Conservation (phyloP, 1,140 invertebrate genomes). For the Daktulosphaira vitifoliae region DNA sequence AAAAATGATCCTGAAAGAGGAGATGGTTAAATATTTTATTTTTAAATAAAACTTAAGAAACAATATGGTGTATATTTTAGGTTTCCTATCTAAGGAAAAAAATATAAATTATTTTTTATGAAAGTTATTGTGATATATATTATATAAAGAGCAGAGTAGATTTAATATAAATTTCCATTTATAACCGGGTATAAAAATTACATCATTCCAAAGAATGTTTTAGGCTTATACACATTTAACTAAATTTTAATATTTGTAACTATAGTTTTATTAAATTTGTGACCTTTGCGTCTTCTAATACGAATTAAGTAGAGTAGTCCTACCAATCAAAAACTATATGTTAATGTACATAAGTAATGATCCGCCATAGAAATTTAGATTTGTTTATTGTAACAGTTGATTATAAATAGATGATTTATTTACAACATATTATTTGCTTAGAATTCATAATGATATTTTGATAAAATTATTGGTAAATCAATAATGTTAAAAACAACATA, state of each 20-base stretch:
- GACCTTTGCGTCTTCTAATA: slow-evolving; percentile 31
- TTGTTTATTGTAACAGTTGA: too few relatives aligned
- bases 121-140: slow-evolving; percentile 25
- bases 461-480: too few relatives aligned
- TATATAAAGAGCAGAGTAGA: slow-evolving; percentile 13
- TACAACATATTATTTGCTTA: too few relatives aligned
- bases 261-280: slow-evolving; percentile 22
- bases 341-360: too few relatives aligned
- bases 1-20: slow-evolving; percentile 25
- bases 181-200: slow-evolving; percentile 13
- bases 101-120: slow-evolving; percentile 30
- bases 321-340: slow-evolving; percentile 22
- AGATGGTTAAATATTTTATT: slow-evolving; percentile 11
- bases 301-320: slow-evolving; percentile 32
- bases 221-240: slow-evolving; percentile 22
- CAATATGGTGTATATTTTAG: slow-evolving; percentile 19
- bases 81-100: neutral
- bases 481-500: too few relatives aligned
- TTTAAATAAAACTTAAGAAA: too few relatives aligned
- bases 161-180: neutral
- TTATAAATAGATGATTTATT: too few relatives aligned
- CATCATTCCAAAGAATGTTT: slow-evolving; percentile 32
- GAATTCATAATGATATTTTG: too few relatives aligned
- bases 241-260: slow-evolving; percentile 28
- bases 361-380: too few relatives aligned